Evolutionary conservation across 2,113 vertebrate genomes (phyloP), one percentile per base, ranked within the genome.

Genomic region (Malurus melanocephalus): DNA sequence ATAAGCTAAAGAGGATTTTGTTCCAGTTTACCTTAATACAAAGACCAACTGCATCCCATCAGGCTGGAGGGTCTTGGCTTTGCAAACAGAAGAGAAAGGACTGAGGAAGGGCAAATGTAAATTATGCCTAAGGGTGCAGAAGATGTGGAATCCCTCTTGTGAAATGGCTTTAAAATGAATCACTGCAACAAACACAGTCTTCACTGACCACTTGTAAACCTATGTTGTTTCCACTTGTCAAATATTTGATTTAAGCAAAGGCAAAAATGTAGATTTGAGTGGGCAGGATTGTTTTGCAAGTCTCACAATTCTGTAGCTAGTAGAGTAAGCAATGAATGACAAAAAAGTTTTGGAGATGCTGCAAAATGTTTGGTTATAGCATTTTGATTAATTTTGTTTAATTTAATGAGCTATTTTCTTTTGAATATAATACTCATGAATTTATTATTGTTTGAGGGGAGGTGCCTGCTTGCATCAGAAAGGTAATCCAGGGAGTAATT

Each of bases 11-110:
- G 51, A 77, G 90, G 68, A 64, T 90, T 90, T 88, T 62, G 33
- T 59, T 59, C 56, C 61, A 79, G 23, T 91, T 93, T 85, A 49
- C 76, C 75, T 87, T 92, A 66, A 68, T 68, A 15, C 90, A 80
- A 55, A 69, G 75, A 56, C 51, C 75, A 57, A 20, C 19, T 53
- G 49, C n/a, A 45, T 69, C 55, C 60, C 10, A 2, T 40, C 64
- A 77, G 51, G 33, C 46, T 80, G 45, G 24, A 73, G 24, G 48
- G 48, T 38, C 43, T 77, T 80, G 60, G 14, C 14, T 80, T 76
- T 85, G 51, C 38, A 83, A 74, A 46, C 21, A 53, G 52, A 38
- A 38, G 16, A 74, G 51, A 84, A 68, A 76, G 68, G 66, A 74
- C 28, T 6, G 23, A 32, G 38, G 61, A 80, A 61, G 59, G 71